Conservation (phyloP, 2,113 vertebrate genomes). For the Alligator sinensis region DNA sequence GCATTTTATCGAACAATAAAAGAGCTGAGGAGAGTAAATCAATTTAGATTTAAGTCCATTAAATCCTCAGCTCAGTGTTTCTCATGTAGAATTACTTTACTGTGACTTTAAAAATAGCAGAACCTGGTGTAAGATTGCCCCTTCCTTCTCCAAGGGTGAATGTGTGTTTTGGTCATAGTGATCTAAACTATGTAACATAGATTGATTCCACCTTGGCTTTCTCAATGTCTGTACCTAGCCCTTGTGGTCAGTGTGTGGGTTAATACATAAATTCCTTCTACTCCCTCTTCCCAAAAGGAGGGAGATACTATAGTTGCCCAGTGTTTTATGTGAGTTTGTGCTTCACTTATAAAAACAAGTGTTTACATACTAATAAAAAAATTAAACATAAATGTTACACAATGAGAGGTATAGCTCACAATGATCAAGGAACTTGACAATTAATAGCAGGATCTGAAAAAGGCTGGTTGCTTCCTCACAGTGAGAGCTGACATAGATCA, state of each 20-base stretch:
- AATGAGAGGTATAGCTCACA: not conserved
- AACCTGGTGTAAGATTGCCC: too few relatives aligned
- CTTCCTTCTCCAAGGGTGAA: too few relatives aligned
- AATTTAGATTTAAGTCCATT: not conserved
- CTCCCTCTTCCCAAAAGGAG: not conserved
- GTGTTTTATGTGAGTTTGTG: not conserved
- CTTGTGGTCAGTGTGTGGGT: not conserved
- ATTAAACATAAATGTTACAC: not conserved
- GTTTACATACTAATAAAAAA: not conserved
- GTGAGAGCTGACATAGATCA: not conserved
- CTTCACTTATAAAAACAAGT: too few relatives aligned
- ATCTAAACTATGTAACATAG: too few relatives aligned
- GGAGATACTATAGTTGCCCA: not conserved
- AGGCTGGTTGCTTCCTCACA: not conserved
- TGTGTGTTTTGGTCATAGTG: too few relatives aligned
- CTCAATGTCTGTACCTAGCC: too few relatives aligned
- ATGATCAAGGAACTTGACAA: not conserved
- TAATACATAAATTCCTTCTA: not conserved
- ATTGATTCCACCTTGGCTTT: too few relatives aligned
- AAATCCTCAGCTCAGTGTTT: not conserved
- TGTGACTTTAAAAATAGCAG: not conserved
- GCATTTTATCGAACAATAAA: not conserved
- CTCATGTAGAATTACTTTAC: not conserved
- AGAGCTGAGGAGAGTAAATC: constrained; percentile 7
- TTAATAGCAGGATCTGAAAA: not conserved